phyloP scores from a whole-genome alignment of 2,113 vertebrate genomes.

The Motacilla tschutschensis region DNA sequence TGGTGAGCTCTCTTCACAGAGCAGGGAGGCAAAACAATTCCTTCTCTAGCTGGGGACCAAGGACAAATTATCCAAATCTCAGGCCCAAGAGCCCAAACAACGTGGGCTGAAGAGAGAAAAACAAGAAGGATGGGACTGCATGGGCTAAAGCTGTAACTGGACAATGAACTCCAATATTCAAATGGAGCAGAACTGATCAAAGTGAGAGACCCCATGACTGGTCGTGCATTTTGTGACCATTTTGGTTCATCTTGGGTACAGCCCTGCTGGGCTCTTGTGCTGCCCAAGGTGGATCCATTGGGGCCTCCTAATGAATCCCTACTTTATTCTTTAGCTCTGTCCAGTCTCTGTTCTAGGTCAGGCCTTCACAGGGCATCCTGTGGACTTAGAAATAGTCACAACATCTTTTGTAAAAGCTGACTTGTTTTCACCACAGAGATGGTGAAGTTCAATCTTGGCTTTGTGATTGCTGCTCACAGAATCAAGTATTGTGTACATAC shows the following conservation, averaged over 20 bases:
- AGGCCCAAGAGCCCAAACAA: neutral
- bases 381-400: neutral
- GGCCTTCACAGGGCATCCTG: neutral
- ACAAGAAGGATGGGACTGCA: neutral
- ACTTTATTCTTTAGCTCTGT: neutral
- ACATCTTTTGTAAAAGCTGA: neutral
- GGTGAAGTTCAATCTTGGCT: neutral
- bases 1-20: neutral
- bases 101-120: neutral
- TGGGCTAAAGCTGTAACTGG: fast-evolving
- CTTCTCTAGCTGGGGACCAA: neutral
- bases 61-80: neutral
- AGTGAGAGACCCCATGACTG: fast-evolving
- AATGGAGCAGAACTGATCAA: neutral
- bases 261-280: neutral
- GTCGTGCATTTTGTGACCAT: neutral
- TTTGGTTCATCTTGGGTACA: neutral
- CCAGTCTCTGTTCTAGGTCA: neutral
- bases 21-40: neutral
- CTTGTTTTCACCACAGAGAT: neutral
- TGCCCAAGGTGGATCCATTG: neutral
- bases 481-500: fast-evolving
- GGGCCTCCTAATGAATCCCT: neutral
- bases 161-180: fast-evolving
- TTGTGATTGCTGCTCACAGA: neutral